Conservation (phyloP, 2,888 invertebrate genomes). For the Drosophila emarginata region DNA sequence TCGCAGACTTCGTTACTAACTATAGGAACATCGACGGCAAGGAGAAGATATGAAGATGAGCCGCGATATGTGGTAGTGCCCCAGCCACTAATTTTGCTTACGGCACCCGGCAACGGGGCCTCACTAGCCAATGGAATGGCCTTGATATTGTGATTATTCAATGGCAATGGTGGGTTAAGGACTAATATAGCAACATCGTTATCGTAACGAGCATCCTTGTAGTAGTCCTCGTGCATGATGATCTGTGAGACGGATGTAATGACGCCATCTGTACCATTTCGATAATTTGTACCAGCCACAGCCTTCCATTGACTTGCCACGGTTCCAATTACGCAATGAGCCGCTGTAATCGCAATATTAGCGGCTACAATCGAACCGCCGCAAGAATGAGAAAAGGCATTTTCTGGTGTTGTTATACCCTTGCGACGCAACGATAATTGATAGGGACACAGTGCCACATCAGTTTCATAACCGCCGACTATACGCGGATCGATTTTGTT, state of each 20-base stretch:
- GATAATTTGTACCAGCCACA: slow-evolving; percentile 84
- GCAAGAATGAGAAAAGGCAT: slow-evolving; percentile 65
- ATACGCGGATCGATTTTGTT: slow-evolving; percentile 63
- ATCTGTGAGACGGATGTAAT: slow-evolving; percentile 83
- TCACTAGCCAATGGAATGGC: slow-evolving; percentile 60
- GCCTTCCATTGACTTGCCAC: slow-evolving; percentile 72
- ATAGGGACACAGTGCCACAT: slow-evolving; percentile 68
- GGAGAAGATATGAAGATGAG: slow-evolving; percentile 49
- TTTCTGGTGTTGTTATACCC: slow-evolving; percentile 33
- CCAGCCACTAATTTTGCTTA: slow-evolving; percentile 73
- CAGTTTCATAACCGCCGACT: slow-evolving; percentile 68
- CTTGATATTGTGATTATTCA: slow-evolving; percentile 72
- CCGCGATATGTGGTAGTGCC: slow-evolving; percentile 65
- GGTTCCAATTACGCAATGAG: slow-evolving; percentile 70
- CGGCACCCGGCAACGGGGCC: slow-evolving; percentile 46
- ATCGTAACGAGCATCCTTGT: slow-evolving; percentile 79
- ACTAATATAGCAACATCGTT: slow-evolving; percentile 84
- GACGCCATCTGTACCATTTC: slow-evolving; percentile 82
- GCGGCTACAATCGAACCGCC: slow-evolving; percentile 71
- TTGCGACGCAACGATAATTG: slow-evolving; percentile 74
- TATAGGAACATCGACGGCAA: slow-evolving; percentile 71
- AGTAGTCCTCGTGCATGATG: slow-evolving; percentile 83
- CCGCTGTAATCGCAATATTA: slow-evolving; percentile 70
- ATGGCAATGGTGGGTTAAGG: slow-evolving; percentile 59
- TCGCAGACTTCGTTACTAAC: slow-evolving; percentile 62